A percentile compares a stretch with the other conserved stretches of the same genome.
phyloP scores from a whole-genome alignment of 2,113 vertebrate genomes.

The Agelaius phoeniceus region DNA sequence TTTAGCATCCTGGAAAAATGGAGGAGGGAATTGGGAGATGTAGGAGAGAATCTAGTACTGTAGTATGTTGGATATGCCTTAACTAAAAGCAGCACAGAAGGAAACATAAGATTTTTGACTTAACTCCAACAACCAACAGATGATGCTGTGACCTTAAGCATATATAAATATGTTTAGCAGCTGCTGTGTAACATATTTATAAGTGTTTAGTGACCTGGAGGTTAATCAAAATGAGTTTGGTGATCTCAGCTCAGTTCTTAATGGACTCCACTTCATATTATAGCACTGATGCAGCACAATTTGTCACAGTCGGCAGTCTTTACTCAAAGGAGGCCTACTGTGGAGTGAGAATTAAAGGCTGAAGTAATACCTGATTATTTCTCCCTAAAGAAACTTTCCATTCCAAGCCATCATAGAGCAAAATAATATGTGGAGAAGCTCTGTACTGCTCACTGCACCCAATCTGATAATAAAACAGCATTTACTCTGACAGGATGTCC shows the following conservation, averaged over 20 bases:
- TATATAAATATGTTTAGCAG: slow-evolving; percentile 55
- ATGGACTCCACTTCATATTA: slow-evolving; percentile 47
- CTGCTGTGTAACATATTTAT: slow-evolving; percentile 43
- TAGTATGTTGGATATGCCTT: not conserved
- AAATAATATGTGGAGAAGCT: not conserved
- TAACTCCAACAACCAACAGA: slow-evolving; percentile 41
- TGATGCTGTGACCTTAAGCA: slow-evolving; percentile 53
- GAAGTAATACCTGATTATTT: slow-evolving; percentile 46
- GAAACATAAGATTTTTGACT: slow-evolving; percentile 51
- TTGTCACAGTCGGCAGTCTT: slow-evolving; percentile 61
- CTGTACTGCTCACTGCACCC: not conserved
- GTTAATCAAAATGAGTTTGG: slow-evolving; percentile 56
- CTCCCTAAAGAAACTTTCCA: slow-evolving; percentile 32
- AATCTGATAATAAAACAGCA: not conserved
- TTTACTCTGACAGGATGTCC: not conserved
- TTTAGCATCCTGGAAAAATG: slow-evolving; percentile 1
- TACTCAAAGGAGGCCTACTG: slow-evolving; percentile 33
- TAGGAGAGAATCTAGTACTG: not conserved
- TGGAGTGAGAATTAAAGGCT: slow-evolving; percentile 44
- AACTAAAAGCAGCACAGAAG: slow-evolving; percentile 55
- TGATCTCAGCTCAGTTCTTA: slow-evolving; percentile 43
- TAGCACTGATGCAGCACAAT: slow-evolving; percentile 53
- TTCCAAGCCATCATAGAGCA: not conserved
- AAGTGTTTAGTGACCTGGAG: slow-evolving; percentile 47
- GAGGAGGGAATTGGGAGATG: slow-evolving; percentile 25